A percentile compares a stretch with the other conserved stretches of the same genome.
phyloP scores from a whole-genome alignment of 2,797 vertebrate species.

The Morus bassanus region DNA sequence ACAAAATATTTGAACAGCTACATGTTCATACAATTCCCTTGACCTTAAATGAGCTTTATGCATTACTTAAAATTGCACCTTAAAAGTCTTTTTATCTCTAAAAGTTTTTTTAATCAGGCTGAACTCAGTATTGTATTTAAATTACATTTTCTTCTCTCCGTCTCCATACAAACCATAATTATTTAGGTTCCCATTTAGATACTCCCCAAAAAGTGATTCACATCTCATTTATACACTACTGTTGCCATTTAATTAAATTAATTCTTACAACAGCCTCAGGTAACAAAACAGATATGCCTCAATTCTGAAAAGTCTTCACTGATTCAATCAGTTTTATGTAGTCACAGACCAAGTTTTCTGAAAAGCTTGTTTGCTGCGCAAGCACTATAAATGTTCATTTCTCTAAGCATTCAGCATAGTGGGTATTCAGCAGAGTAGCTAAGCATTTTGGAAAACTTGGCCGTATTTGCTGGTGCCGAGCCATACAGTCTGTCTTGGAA shows the following conservation, averaged over 20 bases:
- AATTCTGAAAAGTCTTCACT: neutral
- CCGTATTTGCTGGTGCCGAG: neutral
- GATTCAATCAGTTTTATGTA: neutral
- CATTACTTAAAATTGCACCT: neutral
- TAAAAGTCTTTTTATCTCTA: neutral
- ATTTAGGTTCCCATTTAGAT: neutral
- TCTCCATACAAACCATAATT: neutral
- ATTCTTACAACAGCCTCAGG: slow-evolving; percentile 9
- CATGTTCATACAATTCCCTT: neutral
- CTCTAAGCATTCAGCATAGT: neutral
- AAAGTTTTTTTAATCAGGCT: neutral
- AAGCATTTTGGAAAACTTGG: neutral
- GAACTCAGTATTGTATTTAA: neutral
- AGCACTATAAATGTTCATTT: neutral
- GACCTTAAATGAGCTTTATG: neutral
- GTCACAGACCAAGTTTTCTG: neutral
- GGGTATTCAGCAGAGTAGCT: neutral
- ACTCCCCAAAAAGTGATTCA: neutral
- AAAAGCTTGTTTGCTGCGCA: neutral
- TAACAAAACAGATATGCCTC: neutral
- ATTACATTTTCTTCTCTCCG: neutral
- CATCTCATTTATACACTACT: neutral
- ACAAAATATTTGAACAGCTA: neutral
- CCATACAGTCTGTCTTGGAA: neutral
- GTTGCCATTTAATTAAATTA: slow-evolving; percentile 23